Evolutionary conservation across 2,797 vertebrate genomes (phyloP), one percentile per base, ranked within the genome.

Genomic region (Acipenser oxyrinchus): DNA sequence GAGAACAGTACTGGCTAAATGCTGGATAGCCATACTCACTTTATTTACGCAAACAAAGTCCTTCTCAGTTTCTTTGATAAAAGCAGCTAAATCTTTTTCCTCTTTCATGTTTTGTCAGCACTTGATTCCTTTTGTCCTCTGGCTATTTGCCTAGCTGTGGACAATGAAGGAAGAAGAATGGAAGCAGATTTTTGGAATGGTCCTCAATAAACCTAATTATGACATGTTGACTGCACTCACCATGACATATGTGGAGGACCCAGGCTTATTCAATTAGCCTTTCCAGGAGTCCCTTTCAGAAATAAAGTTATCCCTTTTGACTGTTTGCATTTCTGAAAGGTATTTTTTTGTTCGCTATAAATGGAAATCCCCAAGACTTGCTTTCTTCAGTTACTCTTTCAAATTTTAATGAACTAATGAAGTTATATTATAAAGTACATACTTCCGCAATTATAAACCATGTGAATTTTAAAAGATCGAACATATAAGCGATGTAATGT

Each of bases 171-270:
- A 88, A 92, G 93, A 89, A 96, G 96, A 98, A 98, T 96, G 90
- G 94, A 93, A 97, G 95, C 95, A 98, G 95, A 99, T 98, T 99
- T 95, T 95, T 95, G 94, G 96, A 99, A 97, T 97, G 96, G 92
- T 90, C 94, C 93, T 96, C 95, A 97, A 95, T 98, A 96, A 96
- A 95, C 92, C 93, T 94, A 95, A 98, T 98, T 96, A 98, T 94
- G 93, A 96, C 93, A 95, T 94, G 94, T 95, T 95, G 93, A 96
- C 92, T 96, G 93, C 93, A 89, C 92, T 95, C 93, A 94, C 95
- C 94, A 95, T 95, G 94, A 95, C 92, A 92, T 91, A 90, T 93
- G 92, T 93, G 91, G 93, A 93, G 92, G 93, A 95, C 93, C 90
- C 79, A 88, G 88, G 91, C 93, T 96, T 94, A 98, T 98, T 98